A percentile compares a stretch with the other conserved stretches of the same genome.
Conservation (phyloP, 1,140 invertebrate genomes). For the silkworm (Bombyx mori) region ASM3026992v2 NC_085127.1:6361001-6361500, state of each 20-base stretch:
- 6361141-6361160: constrained; percentile 3
- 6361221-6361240: constrained; percentile 36
- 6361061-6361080: too few species aligned
- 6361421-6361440: too few species aligned
- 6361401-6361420: too few species aligned
- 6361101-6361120: not conserved
- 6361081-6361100: too few species aligned
- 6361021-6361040: too few species aligned
- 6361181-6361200: constrained; percentile 15
- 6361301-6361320: constrained; percentile 39
- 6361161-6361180: not conserved
- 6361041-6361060: too few species aligned
- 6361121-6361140: not conserved
- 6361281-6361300: constrained; percentile 31
- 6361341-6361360: constrained; percentile 14
- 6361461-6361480: too few species aligned
- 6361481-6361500: too few species aligned
- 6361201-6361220: constrained; percentile 19
- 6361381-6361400: not conserved
- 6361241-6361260: constrained; percentile 43
- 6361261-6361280: constrained; percentile 39
- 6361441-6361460: too few species aligned
- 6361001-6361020: too few species aligned
- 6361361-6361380: constrained; percentile 11
- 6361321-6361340: constrained; percentile 22